A percentile compares a stretch with the other conserved stretches of the same genome.
Evolutionary conservation across 2,888 invertebrate species (phyloP).

Genomic region (Apamea sordens): DNA sequence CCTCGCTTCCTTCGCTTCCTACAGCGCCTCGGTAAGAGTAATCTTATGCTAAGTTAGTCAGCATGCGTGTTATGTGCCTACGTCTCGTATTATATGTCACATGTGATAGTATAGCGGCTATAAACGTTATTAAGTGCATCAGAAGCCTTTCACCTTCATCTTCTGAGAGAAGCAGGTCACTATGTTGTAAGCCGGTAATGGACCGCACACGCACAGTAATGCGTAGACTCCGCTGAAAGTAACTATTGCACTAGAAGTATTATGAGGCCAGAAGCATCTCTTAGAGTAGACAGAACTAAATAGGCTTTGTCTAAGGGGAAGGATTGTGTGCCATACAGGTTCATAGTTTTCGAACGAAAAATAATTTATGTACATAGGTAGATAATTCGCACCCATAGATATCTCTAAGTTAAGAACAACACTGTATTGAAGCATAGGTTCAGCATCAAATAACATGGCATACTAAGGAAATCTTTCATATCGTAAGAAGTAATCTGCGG

Average conservation of each 20-base stretch:
- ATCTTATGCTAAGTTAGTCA: neutral
- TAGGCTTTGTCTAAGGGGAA: neutral
- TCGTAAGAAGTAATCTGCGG: no score
- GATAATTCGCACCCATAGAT: no score
- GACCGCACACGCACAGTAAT: neutral
- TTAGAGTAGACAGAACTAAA: neutral
- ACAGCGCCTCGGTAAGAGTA: neutral
- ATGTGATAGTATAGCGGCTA: neutral
- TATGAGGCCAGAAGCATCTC: neutral
- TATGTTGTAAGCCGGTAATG: neutral
- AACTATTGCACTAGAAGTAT: neutral
- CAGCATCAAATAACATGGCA: no score
- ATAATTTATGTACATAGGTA: no score
- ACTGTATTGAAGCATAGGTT: no score
- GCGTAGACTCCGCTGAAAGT: neutral
- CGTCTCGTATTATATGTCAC: neutral
- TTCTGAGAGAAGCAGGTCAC: neutral
- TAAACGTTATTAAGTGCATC: slow-evolving; percentile 9
- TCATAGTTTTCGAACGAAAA: neutral
- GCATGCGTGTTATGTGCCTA: neutral
- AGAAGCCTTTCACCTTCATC: neutral
- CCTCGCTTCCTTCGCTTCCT: neutral
- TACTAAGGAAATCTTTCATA: no score
- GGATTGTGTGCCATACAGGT: neutral
- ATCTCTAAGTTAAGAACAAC: no score